phyloP scores from a whole-genome alignment of 1,140 invertebrate genomes.

The Plodia interpunctella region DNA sequence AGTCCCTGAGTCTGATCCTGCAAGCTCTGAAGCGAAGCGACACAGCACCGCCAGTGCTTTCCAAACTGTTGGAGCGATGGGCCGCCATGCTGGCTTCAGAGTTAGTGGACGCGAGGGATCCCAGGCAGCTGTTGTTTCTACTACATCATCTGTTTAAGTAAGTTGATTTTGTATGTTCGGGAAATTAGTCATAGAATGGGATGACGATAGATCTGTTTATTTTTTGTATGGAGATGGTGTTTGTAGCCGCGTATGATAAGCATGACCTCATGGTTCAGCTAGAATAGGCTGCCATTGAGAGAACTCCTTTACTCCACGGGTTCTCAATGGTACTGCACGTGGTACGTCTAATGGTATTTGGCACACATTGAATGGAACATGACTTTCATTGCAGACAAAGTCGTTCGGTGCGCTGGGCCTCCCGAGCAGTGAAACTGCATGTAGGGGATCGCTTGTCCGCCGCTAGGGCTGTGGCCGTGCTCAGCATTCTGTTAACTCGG shows the following conservation, averaged over 20 bases:
- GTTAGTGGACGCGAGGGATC: conserved; percentile 35
- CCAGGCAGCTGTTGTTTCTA: conserved; percentile 49
- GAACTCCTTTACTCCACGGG: no score
- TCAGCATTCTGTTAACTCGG: conserved; percentile 44
- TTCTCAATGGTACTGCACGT: no score
- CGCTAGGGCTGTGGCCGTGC: conserved; percentile 37
- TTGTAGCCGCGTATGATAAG: no score
- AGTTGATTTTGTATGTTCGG: neutral
- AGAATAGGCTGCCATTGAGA: no score
- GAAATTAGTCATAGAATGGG: no score
- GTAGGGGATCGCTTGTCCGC: conserved; percentile 30
- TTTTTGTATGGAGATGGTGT: no score
- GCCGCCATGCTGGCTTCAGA: conserved; percentile 36
- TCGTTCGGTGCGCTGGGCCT: conserved; percentile 56
- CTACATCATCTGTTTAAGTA: conserved; percentile 60
- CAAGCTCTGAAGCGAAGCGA: conserved; percentile 48
- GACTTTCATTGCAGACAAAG: conserved; percentile 37
- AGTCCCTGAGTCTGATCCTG: conserved; percentile 45
- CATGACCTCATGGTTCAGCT: no score
- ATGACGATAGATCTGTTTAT: no score
- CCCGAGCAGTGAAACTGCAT: conserved; percentile 27
- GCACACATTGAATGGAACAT: no score
- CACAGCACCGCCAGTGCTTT: conserved; percentile 28
- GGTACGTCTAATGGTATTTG: no score
- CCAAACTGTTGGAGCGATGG: conserved; percentile 49